Conservation (phyloP, 2,113 vertebrate species). For the Montifringilla adamsi region DNA sequence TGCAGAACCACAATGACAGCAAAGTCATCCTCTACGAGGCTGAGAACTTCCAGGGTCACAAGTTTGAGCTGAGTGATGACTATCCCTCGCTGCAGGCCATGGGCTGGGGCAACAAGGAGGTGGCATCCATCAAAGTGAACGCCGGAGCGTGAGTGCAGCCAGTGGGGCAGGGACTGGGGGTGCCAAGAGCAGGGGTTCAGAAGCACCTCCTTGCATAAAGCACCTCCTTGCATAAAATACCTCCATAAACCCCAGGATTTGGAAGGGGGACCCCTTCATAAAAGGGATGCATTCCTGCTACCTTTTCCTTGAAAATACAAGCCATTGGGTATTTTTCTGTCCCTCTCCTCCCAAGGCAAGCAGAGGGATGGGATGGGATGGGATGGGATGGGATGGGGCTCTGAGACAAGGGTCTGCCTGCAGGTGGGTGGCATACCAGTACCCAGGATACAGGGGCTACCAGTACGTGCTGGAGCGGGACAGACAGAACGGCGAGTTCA, state of each 20-base stretch:
- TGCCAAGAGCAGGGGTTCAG: not conserved
- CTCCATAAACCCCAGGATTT: not conserved
- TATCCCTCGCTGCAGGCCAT: conserved; percentile 95
- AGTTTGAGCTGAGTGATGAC: conserved; percentile 93
- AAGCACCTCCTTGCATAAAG: not conserved
- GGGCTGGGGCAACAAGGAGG: conserved; percentile 95
- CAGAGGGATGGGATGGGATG: not conserved
- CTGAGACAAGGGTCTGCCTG: not conserved
- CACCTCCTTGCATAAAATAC: not conserved
- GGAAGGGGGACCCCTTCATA: not conserved
- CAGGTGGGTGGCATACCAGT: conserved; percentile 97
- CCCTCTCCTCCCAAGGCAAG: not conserved
- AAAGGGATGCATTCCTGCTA: not conserved
- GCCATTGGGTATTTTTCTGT: not conserved
- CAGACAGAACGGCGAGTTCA: conserved; percentile 91
- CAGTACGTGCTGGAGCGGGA: conserved; percentile 94
- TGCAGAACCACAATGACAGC: conserved; percentile 94
- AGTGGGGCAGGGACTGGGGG: accelerated
- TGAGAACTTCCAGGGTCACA: conserved; percentile 93
- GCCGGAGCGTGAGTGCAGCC: conserved; percentile 87
- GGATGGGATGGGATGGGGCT: not conserved
- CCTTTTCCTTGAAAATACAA: not conserved
- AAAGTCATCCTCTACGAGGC: conserved; percentile 88
- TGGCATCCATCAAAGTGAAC: conserved; percentile 92
- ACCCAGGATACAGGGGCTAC: conserved; percentile 95